Conservation (phyloP, 2,113 vertebrate species). For the Phrynocephalus versicolor region DNA sequence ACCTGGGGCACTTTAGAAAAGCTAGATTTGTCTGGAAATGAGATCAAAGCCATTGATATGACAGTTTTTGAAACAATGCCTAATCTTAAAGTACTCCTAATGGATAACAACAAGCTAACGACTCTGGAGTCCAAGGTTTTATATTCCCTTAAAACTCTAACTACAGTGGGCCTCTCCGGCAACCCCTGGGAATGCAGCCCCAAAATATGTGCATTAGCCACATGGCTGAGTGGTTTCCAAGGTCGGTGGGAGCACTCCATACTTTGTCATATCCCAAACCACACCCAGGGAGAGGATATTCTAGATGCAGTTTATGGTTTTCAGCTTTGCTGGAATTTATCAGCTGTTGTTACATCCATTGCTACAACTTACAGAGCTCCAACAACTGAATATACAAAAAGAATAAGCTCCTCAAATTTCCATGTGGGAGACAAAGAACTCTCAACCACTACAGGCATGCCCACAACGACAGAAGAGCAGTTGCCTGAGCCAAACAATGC, state of each 20-base stretch:
- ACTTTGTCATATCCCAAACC: slow-evolving; percentile 94
- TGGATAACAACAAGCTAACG: slow-evolving; percentile 98
- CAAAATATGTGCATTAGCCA: slow-evolving; percentile 93
- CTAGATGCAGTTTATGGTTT: slow-evolving; percentile 96
- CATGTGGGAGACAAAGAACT: slow-evolving; percentile 94
- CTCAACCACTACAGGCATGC: slow-evolving; percentile 87
- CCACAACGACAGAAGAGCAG: slow-evolving; percentile 88
- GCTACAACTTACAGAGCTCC: slow-evolving; percentile 80
- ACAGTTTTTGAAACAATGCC: slow-evolving; percentile 96
- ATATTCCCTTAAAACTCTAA: slow-evolving; percentile 88
- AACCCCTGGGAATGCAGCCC: slow-evolving; percentile 98
- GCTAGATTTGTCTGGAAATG: slow-evolving; percentile 94
- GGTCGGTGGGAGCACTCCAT: slow-evolving; percentile 98
- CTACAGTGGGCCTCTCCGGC: slow-evolving; percentile 90
- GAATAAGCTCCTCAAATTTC: slow-evolving; percentile 91
- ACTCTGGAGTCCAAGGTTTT: slow-evolving; percentile 89
- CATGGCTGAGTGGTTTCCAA: slow-evolving; percentile 94
- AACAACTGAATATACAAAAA: slow-evolving; percentile 90
- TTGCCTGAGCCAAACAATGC: slow-evolving; percentile 90
- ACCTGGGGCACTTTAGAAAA: slow-evolving; percentile 96
- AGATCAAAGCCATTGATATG: slow-evolving; percentile 90
- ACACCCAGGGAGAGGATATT: slow-evolving; percentile 98
- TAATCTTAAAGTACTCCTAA: slow-evolving; percentile 92
- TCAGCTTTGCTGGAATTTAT: slow-evolving; percentile 98
- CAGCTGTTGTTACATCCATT: slow-evolving; percentile 83